Percentiles rank a stretch among this genome's conserved stretches.
phyloP scores from a whole-genome alignment of 2,113 vertebrate species.

The cat (Felis catus) region F.catus_Fca126_mat1.0 CM031411.1:52346501-52347000 shows the following conservation, averaged over 20 bases:
- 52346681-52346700: too few species aligned
- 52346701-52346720: too few species aligned
- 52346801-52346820: too few species aligned
- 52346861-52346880: not conserved
- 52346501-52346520: not conserved
- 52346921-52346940: not conserved
- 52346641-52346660: conserved; percentile 5
- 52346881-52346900: conserved; percentile 25
- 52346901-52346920: conserved; percentile 12
- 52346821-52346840: too few species aligned
- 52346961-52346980: not conserved
- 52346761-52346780: too few species aligned
- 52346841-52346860: too few species aligned
- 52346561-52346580: conserved; percentile 38
- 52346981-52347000: conserved; percentile 49
- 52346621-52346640: not conserved
- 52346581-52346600: not conserved
- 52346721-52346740: too few species aligned
- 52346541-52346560: conserved; percentile 21
- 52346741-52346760: too few species aligned
- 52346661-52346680: conserved; percentile 30
- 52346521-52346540: not conserved
- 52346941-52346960: not conserved
- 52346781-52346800: too few species aligned
- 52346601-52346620: not conserved